Base-by-base conservation (phyloP, 2,797 vertebrate genomes). In the Garrulus glandarius region DNA sequence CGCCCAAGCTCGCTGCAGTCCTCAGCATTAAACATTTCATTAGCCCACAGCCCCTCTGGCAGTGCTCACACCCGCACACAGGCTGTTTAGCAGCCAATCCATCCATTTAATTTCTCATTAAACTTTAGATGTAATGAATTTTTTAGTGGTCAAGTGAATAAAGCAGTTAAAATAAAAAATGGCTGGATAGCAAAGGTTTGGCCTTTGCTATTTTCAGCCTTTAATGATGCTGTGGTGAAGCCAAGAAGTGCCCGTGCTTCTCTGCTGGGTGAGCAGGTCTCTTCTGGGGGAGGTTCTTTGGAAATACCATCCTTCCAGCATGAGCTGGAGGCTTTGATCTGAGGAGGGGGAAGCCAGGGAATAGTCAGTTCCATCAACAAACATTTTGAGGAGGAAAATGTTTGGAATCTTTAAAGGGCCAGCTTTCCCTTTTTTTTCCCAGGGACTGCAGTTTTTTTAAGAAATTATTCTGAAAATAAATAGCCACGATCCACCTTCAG, bases 21-120 rank as follows among this genome's bases (percentile, higher is more conserved):
- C 92, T 93, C 90, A 93, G 93, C 92, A 94, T 94, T 95, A 95
- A 96, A 93, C 91, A 95, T 95, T 96, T 95, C 94, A 94, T 96
- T 96, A 95, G 94, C 95, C 95, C 93, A 94, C 95, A 93, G 95
- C 88, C 91, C 92, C 95, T 92, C 95, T 96, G 95, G 95, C 92
- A 91, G 81, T 16, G 52, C 87, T 89, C 93, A 93, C 94, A 93
- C 95, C 96, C 94, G 61, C 97, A 92, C 87, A 95, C 88, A 92
- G 94, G 94, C 95, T 97, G 96, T 82, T 92, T 86, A 95, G 87
- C 93, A 94, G 83, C 92, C 95, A 92, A 91, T 89, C 95, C 92
- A 93, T 89, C 95, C 84, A 79, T 63, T 92, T 94, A 94, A 93
- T 95, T 96, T 91, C 91, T 96, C 92, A 91, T 97, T 96, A 96